phyloP scores from a whole-genome alignment of 2,888 invertebrate species.

The Tetranychus piercei region DNA sequence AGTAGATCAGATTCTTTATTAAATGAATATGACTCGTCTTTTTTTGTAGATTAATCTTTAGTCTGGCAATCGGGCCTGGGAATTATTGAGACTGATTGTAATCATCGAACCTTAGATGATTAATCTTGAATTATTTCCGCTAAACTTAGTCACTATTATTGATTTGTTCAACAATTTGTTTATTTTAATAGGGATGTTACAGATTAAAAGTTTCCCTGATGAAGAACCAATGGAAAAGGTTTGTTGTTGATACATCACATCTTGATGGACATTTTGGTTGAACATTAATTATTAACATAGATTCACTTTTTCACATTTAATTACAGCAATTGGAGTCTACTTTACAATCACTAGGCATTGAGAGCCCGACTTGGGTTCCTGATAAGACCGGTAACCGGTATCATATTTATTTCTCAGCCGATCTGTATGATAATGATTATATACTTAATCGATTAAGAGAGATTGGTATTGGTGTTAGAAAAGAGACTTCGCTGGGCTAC shows the following conservation, averaged over 20 bases:
- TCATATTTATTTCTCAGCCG: conserved; percentile 43
- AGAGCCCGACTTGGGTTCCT: conserved; percentile 37
- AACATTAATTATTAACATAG: background rate
- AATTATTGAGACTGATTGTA: too few species aligned
- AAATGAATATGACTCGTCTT: too few species aligned
- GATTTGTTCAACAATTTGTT: background rate
- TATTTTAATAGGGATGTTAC: background rate
- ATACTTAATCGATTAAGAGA: conserved; percentile 42
- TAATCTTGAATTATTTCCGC: too few species aligned
- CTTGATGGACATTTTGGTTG: background rate
- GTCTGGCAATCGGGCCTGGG: too few species aligned
- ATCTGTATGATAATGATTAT: conserved; percentile 43
- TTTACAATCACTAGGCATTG: background rate
- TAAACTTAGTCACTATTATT: background rate
- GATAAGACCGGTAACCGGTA: conserved; percentile 39
- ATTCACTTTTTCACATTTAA: background rate
- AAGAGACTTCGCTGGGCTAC: conserved; percentile 28
- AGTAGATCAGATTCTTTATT: too few species aligned
- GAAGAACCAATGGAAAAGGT: background rate
- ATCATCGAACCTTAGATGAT: too few species aligned
- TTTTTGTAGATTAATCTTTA: too few species aligned
- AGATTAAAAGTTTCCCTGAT: background rate
- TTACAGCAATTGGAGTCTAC: background rate
- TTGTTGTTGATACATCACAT: background rate
- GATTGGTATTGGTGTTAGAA: conserved; percentile 43